Percentiles rank a stretch among this genome's conserved stretches.
phyloP scores from a whole-genome alignment of 2,888 invertebrate genomes.

The Choreutis nemorana region DNA sequence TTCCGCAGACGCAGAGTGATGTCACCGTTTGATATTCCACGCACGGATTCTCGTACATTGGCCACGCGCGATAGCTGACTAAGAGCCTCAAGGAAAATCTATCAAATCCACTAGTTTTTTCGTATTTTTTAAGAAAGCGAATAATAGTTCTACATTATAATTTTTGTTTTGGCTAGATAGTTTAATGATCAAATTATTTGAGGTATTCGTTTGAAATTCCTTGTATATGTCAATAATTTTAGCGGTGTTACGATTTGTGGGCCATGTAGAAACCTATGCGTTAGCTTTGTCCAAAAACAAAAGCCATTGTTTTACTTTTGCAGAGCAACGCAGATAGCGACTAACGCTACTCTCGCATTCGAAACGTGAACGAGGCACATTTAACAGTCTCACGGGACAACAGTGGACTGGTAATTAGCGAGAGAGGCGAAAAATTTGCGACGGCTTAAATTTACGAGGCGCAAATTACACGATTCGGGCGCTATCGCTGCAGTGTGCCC shows the following conservation, averaged over 20 bases:
- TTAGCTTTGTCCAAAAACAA: slow-evolving; percentile 50
- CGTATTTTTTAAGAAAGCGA: slow-evolving; percentile 1
- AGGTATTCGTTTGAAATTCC: too few species aligned
- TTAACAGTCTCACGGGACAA: slow-evolving; percentile 58
- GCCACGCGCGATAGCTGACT: slow-evolving; percentile 37
- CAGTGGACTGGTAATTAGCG: slow-evolving; percentile 61
- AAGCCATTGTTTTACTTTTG: slow-evolving; percentile 51
- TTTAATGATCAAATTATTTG: too few species aligned
- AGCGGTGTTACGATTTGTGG: too few species aligned
- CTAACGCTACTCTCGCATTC: slow-evolving; percentile 50
- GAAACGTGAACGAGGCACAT: slow-evolving; percentile 56
- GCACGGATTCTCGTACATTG: slow-evolving; percentile 32
- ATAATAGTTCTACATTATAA: too few species aligned
- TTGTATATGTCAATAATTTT: too few species aligned
- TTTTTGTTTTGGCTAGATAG: too few species aligned
- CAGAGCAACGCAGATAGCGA: slow-evolving; percentile 39
- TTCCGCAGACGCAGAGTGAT: slow-evolving; percentile 38
- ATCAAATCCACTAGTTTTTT: neutral
- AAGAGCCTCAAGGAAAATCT: slow-evolving; percentile 30
- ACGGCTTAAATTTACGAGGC: slow-evolving; percentile 64
- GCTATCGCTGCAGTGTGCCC: slow-evolving; percentile 55
- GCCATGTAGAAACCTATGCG: too few species aligned
- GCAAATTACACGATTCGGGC: slow-evolving; percentile 61
- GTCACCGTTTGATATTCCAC: slow-evolving; percentile 56
- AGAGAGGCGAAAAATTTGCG: slow-evolving; percentile 64